Evolutionary conservation across 2,888 invertebrate genomes (phyloP).

Genomic region (Epicampocera succincta): DNA sequence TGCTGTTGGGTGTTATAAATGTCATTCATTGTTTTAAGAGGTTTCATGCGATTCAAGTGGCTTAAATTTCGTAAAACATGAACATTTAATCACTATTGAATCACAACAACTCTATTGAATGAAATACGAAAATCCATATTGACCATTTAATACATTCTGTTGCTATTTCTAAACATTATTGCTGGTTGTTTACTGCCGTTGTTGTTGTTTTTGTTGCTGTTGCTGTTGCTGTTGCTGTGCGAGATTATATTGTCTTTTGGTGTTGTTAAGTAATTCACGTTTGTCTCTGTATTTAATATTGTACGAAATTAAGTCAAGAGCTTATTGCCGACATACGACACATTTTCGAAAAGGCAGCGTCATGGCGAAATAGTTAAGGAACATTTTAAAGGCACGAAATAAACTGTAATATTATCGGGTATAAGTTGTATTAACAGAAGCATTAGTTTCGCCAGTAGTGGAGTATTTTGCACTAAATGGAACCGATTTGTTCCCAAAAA

Average conservation of each 20-base stretch:
- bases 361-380: neutral
- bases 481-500: too few relatives aligned
- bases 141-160: conserved; percentile 31
- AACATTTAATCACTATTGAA: conserved; percentile 52
- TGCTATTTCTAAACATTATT: conserved; percentile 18
- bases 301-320: conserved; percentile 56
- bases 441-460: too few relatives aligned
- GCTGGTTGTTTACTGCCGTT: conserved; percentile 12
- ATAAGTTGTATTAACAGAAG: too few relatives aligned
- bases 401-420: conserved; percentile 10
- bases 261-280: conserved; percentile 53
- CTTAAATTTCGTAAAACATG: conserved; percentile 16
- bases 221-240: neutral
- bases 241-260: conserved; percentile 50
- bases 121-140: conserved; percentile 41
- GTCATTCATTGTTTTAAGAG: conserved; percentile 56
- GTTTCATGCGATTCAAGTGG: conserved; percentile 29
- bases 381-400: conserved; percentile 20
- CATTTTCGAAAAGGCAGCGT: neutral
- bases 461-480: too few relatives aligned
- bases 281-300: conserved; percentile 50
- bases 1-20: conserved; percentile 43
- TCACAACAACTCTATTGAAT: conserved; percentile 1
- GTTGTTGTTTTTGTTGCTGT: conserved; percentile 8
- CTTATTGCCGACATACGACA: conserved; percentile 41